Base-by-base conservation (phyloP, 2,113 vertebrate species). In the Prionailurus bengalensis region DNA sequence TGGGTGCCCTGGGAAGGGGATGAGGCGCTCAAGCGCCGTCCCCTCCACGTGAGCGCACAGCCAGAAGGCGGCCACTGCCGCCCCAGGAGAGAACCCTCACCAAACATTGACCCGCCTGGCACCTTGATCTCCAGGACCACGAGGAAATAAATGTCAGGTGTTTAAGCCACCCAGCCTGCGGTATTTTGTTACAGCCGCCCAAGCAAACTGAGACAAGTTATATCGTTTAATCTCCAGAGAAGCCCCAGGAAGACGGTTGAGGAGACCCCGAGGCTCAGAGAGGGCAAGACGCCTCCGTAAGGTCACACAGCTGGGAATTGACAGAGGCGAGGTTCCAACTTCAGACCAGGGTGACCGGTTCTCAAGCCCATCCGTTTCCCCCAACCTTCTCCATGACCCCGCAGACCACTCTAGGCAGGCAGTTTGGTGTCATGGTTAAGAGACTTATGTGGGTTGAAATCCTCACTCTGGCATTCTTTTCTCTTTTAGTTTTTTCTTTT, bases 231-330 rank as follows among this genome's bases (percentile, higher is more conserved):
- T 70, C 15, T 39, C 15, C 19, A n/a, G 78, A 82, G 68, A 6
- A 80, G 61, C 63, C 25, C 48, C 80, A 31, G 66, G 76, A 88
- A 15, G 51, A 79, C 48, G 11, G 42, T 25, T 9, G 19, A 82
- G 89, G 82, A 83, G 83, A 51, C 39, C 19, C 68, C 83, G 33
- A 51, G 73, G 70, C 68, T 68, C 93, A 92, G 93, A 89, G 78
- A 94, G 51, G 84, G 78, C 83, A 78, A 63, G 68, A 89, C 13
- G n/a, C 39, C 27, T 19, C 19, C 42, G 8, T 48, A 12, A 70
- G 73, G 15, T 78, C 93, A 53, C 89, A 97, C 70, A 86, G 82
- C 55, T 39, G 48, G 53, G 53, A 80, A 16, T 1, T 6, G 9
- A 55, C 39, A 53, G 83, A 65, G 12, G 19, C 7, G 58, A 89